These are phyloP conservation scores for Lagocephalus sceleratus DNA, from an alignment of 2,797 vertebrate species.

Conservation along the genomic window DNA sequence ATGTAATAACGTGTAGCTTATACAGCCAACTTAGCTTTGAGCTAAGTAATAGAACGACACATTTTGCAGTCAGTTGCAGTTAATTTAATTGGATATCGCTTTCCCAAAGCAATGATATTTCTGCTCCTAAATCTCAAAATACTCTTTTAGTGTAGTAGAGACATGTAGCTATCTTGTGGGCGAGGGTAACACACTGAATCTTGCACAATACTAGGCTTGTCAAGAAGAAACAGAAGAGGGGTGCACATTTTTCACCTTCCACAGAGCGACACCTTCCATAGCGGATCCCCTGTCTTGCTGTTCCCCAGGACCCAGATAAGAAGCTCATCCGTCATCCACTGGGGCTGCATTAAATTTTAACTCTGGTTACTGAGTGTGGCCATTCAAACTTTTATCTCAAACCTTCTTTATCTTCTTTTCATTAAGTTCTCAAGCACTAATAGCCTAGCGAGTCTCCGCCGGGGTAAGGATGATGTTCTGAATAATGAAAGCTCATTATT, in stretches of 20 bases:
- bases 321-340: constrained; percentile 85
- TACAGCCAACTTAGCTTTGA: constrained; percentile 46
- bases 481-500: constrained; percentile 99
- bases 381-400: constrained; percentile 99
- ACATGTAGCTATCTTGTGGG: constrained; percentile 15
- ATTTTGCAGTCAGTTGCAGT: constrained; percentile 48
- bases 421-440: constrained; percentile 99
- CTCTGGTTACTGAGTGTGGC: constrained; percentile 97
- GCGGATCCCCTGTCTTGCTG: constrained; percentile 62
- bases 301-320: constrained; percentile 75
- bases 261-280: constrained; percentile 64
- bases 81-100: constrained; percentile 38
- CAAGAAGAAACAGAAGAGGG: constrained; percentile 32
- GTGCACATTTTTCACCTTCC: constrained; percentile 60
- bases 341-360: constrained; percentile 97
- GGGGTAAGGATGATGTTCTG: constrained; percentile 99
- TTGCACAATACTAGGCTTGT: constrained; percentile 33
- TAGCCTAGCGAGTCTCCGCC: constrained; percentile 94
- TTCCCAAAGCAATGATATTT: constrained; percentile 30
- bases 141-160: constrained; percentile 2
- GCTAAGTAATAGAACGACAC: constrained; percentile 46
- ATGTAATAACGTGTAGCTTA: constrained; percentile 53
- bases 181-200: constrained; percentile 26
- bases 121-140: constrained; percentile 11
- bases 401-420: constrained; percentile 99